A percentile compares a stretch with the other conserved stretches of the same genome.
These are phyloP conservation scores for Amazona vittata DNA, from an alignment of 2,113 vertebrate species.

Conservation along the genomic window DNA sequence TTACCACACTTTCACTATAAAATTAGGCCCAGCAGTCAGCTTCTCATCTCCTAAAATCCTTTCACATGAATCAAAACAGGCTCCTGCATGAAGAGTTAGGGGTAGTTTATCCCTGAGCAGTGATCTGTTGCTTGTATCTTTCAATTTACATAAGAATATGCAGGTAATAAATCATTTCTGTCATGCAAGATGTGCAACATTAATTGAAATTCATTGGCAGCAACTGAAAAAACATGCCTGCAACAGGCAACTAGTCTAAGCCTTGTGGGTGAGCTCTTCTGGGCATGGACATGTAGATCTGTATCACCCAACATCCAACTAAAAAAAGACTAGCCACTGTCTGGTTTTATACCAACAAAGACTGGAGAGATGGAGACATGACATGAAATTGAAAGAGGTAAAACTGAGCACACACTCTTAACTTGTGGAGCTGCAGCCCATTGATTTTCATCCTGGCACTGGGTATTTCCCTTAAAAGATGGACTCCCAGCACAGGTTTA, in stretches of 20 bases:
- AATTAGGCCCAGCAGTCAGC: background rate
- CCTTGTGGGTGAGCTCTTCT: background rate
- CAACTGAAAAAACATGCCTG: background rate
- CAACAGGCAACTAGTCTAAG: background rate
- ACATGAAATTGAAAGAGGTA: background rate
- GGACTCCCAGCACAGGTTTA: background rate
- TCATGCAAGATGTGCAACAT: background rate
- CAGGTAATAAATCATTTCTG: background rate
- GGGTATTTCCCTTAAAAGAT: background rate
- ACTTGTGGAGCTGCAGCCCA: background rate
- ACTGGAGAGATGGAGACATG: background rate
- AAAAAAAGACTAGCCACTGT: background rate
- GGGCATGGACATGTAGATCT: background rate
- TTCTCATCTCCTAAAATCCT: background rate
- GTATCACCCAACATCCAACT: background rate
- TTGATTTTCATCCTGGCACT: background rate
- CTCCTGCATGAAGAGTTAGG: background rate
- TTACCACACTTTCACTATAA: background rate
- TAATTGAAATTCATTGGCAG: background rate
- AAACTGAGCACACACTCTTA: background rate
- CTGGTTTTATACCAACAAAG: background rate
- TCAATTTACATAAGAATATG: background rate
- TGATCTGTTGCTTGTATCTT: background rate
- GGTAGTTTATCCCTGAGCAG: background rate
- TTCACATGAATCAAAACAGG: background rate